phyloP scores from a whole-genome alignment of 2,113 vertebrate species.

The Penelope pileata region DNA sequence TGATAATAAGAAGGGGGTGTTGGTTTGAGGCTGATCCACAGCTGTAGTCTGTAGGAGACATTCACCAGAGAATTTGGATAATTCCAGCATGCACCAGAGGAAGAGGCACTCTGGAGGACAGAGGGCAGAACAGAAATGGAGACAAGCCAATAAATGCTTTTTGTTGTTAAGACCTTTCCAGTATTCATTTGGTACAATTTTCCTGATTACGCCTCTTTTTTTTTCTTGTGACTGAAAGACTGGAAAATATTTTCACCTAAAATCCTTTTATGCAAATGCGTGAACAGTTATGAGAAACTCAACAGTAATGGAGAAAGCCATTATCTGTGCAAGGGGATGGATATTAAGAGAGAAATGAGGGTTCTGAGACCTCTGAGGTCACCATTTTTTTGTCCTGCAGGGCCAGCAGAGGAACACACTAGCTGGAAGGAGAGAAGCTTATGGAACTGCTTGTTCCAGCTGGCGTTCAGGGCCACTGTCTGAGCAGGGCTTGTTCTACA shows the following conservation, averaged over 20 bases:
- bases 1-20: not conserved
- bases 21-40: not conserved
- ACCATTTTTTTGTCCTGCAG: not conserved
- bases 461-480: no score
- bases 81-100: accelerated
- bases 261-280: not conserved
- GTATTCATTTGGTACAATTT: not conserved
- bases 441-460: not conserved
- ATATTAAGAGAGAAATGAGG: not conserved
- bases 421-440: not conserved
- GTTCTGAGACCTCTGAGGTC: not conserved
- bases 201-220: not conserved
- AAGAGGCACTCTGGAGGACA: not conserved
- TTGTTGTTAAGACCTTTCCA: not conserved
- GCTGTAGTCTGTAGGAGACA: not conserved
- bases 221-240: not conserved
- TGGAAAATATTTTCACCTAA: not conserved
- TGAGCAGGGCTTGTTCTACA: not conserved
- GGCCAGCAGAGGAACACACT: not conserved
- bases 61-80: not conserved
- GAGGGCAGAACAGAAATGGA: not conserved
- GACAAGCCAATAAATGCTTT: not conserved
- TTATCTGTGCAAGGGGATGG: not conserved
- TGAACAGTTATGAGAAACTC: not conserved
- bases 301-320: not conserved